phyloP scores from a whole-genome alignment of 2,113 vertebrate genomes.

The Formicarius rufipectus region DNA sequence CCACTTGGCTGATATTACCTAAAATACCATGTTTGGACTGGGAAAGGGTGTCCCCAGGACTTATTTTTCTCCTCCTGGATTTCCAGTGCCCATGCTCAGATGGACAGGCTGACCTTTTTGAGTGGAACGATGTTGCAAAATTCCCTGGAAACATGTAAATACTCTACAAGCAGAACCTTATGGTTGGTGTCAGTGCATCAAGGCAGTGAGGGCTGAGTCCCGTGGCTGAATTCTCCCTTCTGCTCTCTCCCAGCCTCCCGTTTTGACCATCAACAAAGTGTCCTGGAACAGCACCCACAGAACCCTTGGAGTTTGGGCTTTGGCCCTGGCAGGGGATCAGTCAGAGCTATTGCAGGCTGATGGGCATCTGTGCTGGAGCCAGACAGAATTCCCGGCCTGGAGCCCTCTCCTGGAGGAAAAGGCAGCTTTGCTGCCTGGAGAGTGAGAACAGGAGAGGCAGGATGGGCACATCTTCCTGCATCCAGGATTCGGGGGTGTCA shows the following conservation, averaged over 20 bases:
- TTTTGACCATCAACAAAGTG: neutral
- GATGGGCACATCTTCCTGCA: neutral
- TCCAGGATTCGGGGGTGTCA: neutral
- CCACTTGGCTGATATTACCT: neutral
- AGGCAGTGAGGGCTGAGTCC: neutral
- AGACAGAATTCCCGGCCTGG: constrained; percentile 10
- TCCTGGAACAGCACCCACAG: neutral
- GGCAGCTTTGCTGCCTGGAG: neutral
- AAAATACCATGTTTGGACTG: neutral
- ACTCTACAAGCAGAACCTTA: neutral
- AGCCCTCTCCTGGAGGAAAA: constrained; percentile 68
- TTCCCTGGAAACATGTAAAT: neutral
- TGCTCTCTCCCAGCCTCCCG: neutral
- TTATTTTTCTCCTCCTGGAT: neutral
- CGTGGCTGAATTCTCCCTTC: neutral
- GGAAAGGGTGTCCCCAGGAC: neutral
- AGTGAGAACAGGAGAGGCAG: neutral
- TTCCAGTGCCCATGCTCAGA: neutral
- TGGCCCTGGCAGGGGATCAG: neutral
- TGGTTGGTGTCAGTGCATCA: rapidly evolving
- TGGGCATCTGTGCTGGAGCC: neutral
- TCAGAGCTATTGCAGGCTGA: neutral
- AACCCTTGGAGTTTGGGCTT: neutral
- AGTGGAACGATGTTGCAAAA: neutral
- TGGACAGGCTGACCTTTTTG: neutral